Evolutionary conservation across 23 tunicate species (phyloP), one percentile per base, ranked within the genome.

Genomic region (Oikopleura albicans): DNA sequence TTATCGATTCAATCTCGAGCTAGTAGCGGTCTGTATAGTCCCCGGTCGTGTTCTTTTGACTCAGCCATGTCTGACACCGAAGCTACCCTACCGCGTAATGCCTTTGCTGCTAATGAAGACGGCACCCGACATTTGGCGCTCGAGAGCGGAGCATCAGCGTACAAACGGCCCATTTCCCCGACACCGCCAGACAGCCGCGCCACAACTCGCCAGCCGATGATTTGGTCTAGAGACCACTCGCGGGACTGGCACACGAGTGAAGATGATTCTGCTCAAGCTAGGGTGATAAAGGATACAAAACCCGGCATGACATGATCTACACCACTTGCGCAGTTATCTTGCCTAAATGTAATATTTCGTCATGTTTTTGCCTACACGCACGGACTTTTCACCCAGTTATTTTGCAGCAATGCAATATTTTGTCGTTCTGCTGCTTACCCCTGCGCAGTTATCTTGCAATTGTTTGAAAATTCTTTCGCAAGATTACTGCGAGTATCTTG

Each of bases 231-330:
- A 29, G 79, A 71, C 2, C 34, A 71, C 4, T 71, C 79, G 4
- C 33, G 79, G 37, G 79, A 71, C 31, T 71, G 79, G 79, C 27
- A 29, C 2, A 12, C 79, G 28, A 71, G 79, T 29, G 79, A 71
- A 16, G 79, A 71, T 71, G 79, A 71, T 31, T 71, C 79, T 2
- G 79, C 79, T 31, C 79, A 71, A 71, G 79, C 63, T 49, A n/a
- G n/a, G n/a, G n/a, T n/a, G n/a, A n/a, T n/a, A n/a, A n/a, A n/a
- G n/a, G n/a, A n/a, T n/a, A n/a, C n/a, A n/a, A n/a, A n/a, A n/a
- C n/a, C n/a, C n/a, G n/a, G n/a, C n/a, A n/a, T n/a, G n/a, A n/a
- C n/a, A n/a, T n/a, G n/a, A n/a, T n/a, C n/a, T n/a, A n/a, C n/a
- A n/a, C n/a, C n/a, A n/a, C n/a, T n/a, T n/a, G n/a, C n/a, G n/a